Evolutionary conservation across 2,797 vertebrate genomes (phyloP), one percentile per base, ranked within the genome.

Genomic region (Gadopsis bispinosus): DNA sequence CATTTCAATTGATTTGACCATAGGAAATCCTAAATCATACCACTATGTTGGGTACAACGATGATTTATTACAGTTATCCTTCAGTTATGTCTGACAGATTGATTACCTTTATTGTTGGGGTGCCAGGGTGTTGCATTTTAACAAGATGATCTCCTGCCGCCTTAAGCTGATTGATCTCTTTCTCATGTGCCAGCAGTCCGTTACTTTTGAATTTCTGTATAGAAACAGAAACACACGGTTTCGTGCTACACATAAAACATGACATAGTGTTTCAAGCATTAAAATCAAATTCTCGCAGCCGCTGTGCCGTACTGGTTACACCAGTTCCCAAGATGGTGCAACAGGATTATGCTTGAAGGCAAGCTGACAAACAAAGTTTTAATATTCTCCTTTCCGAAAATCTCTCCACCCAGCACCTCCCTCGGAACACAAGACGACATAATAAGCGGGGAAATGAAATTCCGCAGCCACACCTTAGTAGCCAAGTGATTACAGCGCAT

Each of bases 191-290:
- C 2, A 97, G 79, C 66, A 99, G 94, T 3, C 96, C 95, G 0
- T 88, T 96, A n/a, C 79, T 88, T 93, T 97, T 99, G 89, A 99
- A 98, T 86, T 96, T 96, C 98, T 99, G 88, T 17, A 29, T 0
- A 29, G 2, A 59, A 64, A 59, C 13, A 72, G 16, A 48, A 31
- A 51, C 33, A 33, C 33, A 6, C 33, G 4, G 33, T 33, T 33
- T 33, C 1, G 35, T 37, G 3, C 3, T 9, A 69, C 5, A 26
- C 19, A 26, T 14, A 56, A 43, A 59, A 53, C 3, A 19, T 11
- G 7, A 59, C n/a, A 4, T 1, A 11, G 33, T 19, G 4, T 63
- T n/a, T 47, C 16, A 60, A 33, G n/a, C 31, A 50, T 54, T 48
- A 16, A 54, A 53, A 67, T 74, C 3, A 63, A 6, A 19, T 19